Base-by-base conservation (phyloP, 1,140 invertebrate genomes). In the Anoplophora glabripennis region DNA sequence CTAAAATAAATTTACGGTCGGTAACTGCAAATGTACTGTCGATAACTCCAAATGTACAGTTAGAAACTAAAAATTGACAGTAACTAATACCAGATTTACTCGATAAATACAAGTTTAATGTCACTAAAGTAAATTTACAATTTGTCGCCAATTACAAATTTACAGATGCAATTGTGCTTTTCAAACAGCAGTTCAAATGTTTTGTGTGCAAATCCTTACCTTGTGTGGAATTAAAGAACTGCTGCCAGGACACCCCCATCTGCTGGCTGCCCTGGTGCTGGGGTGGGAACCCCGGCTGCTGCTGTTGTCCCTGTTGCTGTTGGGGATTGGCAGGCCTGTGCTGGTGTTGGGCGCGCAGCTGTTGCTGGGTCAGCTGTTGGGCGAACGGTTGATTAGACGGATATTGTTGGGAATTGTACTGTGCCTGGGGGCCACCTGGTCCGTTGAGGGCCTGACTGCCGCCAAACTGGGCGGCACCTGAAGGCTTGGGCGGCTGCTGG, bases 341-440 rank as follows among this genome's bases (percentile, higher is more conserved):
- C 59, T 74, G 73, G 48, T 73, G 72, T 51, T 73, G 73, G 14
- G 69, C 71, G 12, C 73, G 51, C 59, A 75, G 36, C 59, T 75
- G 73, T 41, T 73, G 71, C 56, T 66, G 64, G 15, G 69, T 71
- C 15, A 69, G 53, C 67, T 73, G 65, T 45, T 42, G 52, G 33
- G 38, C 58, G 40, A 62, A 64, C 55, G 71, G 77, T 59, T 77
- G 74, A 45, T 52, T 61, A 37, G 53, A 37, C 51, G 52, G 44
- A 34, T 61, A 61, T 57, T 61, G 59, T 45, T 52, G 60, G 34
- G 49, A 37, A 49, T 59, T 57, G 40, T 58, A 60, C 52, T 62
- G 63, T 12, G 49, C 14, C 44, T 59, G 59, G 49, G 63, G 42
- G 15, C 53, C 53, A 45, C 65, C 58, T 54, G 63, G 60, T 9